Base-by-base conservation (phyloP, 2,113 vertebrate genomes). In the Atrichornis clamosus region DNA sequence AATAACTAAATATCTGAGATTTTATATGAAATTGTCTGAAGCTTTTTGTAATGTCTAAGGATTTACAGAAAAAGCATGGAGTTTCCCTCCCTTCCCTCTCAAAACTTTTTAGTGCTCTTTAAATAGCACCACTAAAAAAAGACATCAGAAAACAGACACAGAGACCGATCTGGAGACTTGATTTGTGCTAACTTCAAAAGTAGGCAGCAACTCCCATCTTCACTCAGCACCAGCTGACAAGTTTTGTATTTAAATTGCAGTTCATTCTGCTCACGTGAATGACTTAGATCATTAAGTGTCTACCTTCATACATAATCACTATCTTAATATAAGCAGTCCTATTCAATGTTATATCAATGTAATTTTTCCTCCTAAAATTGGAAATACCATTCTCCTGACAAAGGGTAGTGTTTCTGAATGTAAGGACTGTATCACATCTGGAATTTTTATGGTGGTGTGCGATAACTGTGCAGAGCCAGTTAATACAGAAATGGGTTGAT, bases 401-500 rank as follows among this genome's bases (percentile, higher is more conserved):
- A 86, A 89, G 50, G 52, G 15, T 84, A 46, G n/a, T 56, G 39
- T 96, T 94, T 90, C 85, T 77, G 74, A 80, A 47, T 83, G 3
- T 52, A 78, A 86, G 32, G 78, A 72, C 82, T 92, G 15, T 74
- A 60, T 93, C 42, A 49, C 1, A 3, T 72, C 73, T 95, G 92
- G 90, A 92, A 94, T 93, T 93, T 96, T 96, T 90, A 90, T 84
- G 83, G 47, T 2, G 3, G n/a, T 72, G 52, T 75, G 60, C 47
- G 37, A 44, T 96, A 75, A 84, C 60, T 55, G 5, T 70, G 42
- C 47, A 68, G 72, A 92, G 72, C 47, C 79, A 56, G 59, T 83
- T 94, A 96, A 93, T 95, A 68, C 63, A 68, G 55, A 84, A 69
- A 42, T 69, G 58, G 49, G 62, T 78, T 64, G 62, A 74, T 69